Evolutionary conservation across 2,888 invertebrate genomes (phyloP).

Genomic region (Campoplex capitator): DNA sequence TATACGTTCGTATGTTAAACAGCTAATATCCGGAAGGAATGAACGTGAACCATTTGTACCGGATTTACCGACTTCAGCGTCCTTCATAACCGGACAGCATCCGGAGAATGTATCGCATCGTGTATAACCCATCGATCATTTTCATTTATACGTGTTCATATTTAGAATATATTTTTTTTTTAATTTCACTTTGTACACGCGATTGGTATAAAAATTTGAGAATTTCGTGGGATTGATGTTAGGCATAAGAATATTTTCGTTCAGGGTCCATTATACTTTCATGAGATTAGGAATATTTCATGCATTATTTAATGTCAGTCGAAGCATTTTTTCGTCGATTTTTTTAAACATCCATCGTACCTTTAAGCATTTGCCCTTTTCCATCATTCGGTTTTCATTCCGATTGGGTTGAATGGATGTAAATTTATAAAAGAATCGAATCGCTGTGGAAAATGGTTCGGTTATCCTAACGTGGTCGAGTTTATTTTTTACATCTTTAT

Average conservation of each 20-base stretch:
- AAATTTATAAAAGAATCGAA: neutral
- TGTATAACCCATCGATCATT: constrained; percentile 4
- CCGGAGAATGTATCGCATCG: constrained; percentile 24
- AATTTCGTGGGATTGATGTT: neutral
- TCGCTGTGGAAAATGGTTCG: neutral
- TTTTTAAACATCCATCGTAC: no score
- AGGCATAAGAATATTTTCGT: neutral
- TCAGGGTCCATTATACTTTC: neutral
- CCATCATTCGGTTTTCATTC: neutral
- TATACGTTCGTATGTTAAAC: neutral
- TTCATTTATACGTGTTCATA: neutral
- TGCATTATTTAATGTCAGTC: neutral
- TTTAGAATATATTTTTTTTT: constrained; percentile 2
- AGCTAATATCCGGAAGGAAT: constrained; percentile 40
- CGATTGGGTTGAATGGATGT: no score
- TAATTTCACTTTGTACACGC: constrained; percentile 12
- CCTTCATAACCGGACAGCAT: constrained; percentile 8
- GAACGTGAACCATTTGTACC: constrained; percentile 13
- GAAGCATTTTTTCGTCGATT: neutral
- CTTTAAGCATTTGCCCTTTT: neutral
- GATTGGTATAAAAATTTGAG: neutral
- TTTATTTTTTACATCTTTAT: neutral
- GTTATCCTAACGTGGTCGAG: neutral
- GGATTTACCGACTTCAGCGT: neutral
- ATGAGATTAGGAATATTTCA: neutral